A percentile compares a stretch with the other conserved stretches of the same genome.
phyloP scores from a whole-genome alignment of 2,888 invertebrate species.

The Poecilus cupreus region DNA sequence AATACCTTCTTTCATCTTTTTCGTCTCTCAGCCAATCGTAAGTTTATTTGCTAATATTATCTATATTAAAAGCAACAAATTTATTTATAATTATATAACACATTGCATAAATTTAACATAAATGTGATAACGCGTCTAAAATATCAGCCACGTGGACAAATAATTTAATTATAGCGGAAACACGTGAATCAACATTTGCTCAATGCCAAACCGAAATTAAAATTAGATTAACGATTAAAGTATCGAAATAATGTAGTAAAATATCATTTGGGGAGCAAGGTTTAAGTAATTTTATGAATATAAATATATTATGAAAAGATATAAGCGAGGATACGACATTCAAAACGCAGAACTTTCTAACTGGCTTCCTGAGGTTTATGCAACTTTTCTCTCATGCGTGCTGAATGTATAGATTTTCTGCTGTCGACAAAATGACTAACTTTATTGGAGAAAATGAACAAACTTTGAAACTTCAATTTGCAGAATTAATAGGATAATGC shows the following conservation, averaged over 20 bases:
- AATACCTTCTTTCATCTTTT: not conserved
- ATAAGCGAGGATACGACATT: not conserved
- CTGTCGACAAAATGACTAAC: no score
- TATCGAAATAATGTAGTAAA: not conserved
- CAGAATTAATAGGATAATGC: no score
- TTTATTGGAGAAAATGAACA: no score
- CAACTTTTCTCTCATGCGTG: slow-evolving; percentile 48
- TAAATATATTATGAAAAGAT: slow-evolving; percentile 1
- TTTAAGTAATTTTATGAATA: slow-evolving; percentile 5
- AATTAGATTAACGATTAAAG: slow-evolving; percentile 32
- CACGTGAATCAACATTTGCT: slow-evolving; percentile 21
- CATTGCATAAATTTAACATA: not conserved
- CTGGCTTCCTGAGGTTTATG: slow-evolving; percentile 42
- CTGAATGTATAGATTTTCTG: slow-evolving; percentile 8
- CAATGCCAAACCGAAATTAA: slow-evolving; percentile 20
- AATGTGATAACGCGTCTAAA: slow-evolving; percentile 21
- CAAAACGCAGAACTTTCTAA: slow-evolving; percentile 9
- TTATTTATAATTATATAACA: not conserved
- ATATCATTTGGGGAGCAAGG: not conserved
- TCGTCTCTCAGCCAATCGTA: not conserved
- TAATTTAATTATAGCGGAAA: slow-evolving; percentile 32
- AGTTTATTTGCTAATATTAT: no score
- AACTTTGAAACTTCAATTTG: no score
- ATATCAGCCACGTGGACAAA: not conserved
- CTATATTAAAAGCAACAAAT: not conserved